Base-by-base conservation (phyloP, 2,113 vertebrate species). In the Myodes glareolus region DNA sequence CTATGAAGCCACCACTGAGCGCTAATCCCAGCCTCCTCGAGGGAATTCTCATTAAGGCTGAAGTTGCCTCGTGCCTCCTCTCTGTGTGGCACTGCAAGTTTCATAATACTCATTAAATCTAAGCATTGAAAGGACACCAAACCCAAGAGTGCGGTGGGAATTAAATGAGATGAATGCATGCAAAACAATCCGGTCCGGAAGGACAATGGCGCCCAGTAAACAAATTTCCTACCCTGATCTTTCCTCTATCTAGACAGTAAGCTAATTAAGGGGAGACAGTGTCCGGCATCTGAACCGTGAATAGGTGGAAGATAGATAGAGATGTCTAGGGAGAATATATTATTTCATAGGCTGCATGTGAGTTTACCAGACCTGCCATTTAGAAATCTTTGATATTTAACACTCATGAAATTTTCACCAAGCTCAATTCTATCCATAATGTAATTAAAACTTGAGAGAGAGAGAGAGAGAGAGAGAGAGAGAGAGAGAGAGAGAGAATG, bases 361-460 rank as follows among this genome's bases (percentile, higher is more conserved):
- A 33, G 23, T 90, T 95, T 94, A 77, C 55, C 61, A 91, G 75
- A 80, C 61, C 92, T 93, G 45, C 16, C 82, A 87, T 76, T 94
- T 94, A 86, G 70, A 96, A 96, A 96, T 85, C 23, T 90, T 92
- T 86, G 77, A 73, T 88, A 97, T 95, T 94, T 92, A 92, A 91
- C 39, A 96, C 73, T 87, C 47, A 94, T 75, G 23, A 94, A 80
- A 93, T 85, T 90, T 96, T 96, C 42, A 92, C 63, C 27, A 88
- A 76, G 52, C 95, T 93, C 92, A 95, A 95, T 52, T 92, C 85
- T 68, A 92, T 52, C 85, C 77, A 67, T 73, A 68, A 52, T 19
- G 52, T 14, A 94, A 73, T 81, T 91, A 3, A 94, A 86, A 91
- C 72, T 84, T 17, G 58, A 85, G 91, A 85, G 78, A 61, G 17